phyloP scores from a whole-genome alignment of 2,797 vertebrate genomes.

The Myioborus miniatus region DNA sequence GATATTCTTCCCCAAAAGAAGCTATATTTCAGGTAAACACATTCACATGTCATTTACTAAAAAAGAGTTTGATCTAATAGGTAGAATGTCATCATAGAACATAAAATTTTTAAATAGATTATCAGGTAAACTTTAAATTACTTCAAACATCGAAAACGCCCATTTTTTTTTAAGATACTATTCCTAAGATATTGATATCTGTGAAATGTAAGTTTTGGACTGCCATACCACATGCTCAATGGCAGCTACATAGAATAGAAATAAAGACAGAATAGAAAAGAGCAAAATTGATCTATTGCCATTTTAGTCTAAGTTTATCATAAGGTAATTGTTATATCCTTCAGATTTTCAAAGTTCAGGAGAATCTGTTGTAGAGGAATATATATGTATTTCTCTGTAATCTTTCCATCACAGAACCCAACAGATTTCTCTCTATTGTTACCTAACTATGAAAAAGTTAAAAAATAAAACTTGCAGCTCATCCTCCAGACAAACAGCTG shows the following conservation, averaged over 20 bases:
- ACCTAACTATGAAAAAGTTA: background rate
- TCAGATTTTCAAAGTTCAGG: background rate
- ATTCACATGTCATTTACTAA: slow-evolving; percentile 38
- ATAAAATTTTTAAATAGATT: background rate
- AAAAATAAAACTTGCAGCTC: slow-evolving; percentile 16
- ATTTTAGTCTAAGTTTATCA: background rate
- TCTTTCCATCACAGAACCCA: slow-evolving; percentile 23
- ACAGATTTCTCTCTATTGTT: background rate
- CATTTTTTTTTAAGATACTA: background rate
- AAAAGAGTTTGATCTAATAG: slow-evolving; percentile 45
- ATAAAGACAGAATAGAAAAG: background rate
- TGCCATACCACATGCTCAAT: background rate
- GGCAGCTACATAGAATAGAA: background rate
- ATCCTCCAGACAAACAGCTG: slow-evolving; percentile 22
- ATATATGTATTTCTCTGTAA: background rate
- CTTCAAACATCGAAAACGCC: background rate
- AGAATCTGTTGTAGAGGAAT: background rate
- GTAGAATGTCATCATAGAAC: slow-evolving; percentile 10
- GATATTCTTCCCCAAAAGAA: slow-evolving; percentile 41
- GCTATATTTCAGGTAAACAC: slow-evolving; percentile 46
- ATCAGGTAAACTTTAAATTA: background rate
- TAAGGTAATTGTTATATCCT: background rate
- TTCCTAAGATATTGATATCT: background rate
- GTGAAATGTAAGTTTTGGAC: background rate
- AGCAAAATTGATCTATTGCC: accelerated